Percentiles rank a stretch among this genome's conserved stretches.
Conservation (phyloP, 2,113 vertebrate species). For the Lontra canadensis region DNA sequence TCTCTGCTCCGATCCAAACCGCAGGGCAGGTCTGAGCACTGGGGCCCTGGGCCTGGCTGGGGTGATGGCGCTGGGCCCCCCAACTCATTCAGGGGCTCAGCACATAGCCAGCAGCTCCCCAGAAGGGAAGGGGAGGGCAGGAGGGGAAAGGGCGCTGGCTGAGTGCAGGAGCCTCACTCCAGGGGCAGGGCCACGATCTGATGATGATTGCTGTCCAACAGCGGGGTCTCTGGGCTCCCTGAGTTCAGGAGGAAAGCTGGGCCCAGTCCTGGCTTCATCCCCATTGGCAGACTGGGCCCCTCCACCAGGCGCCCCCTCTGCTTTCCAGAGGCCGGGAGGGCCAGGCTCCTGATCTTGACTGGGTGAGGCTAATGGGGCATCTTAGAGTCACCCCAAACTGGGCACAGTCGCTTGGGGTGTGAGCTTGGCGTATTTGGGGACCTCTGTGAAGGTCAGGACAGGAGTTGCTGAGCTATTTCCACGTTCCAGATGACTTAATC, state of each 20-base stretch:
- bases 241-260: not conserved
- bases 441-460: not conserved
- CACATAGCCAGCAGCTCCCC: not conserved
- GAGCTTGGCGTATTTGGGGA: not conserved
- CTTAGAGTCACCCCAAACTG: not conserved
- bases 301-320: not conserved
- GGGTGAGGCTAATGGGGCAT: not conserved
- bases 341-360: not conserved
- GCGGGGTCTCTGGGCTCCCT: not conserved
- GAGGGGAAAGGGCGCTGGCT: not conserved
- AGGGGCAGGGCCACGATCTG: fast-evolving
- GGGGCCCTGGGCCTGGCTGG: fast-evolving
- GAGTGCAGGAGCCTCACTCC: not conserved
- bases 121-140: not conserved
- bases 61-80: fast-evolving
- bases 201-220: not conserved
- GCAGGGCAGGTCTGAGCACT: not conserved
- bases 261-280: not conserved
- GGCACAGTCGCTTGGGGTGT: not conserved
- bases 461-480: not conserved
- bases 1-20: not conserved
- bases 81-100: not conserved
- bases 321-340: no score
- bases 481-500: conserved; percentile 51
- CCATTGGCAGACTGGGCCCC: not conserved